These are phyloP conservation scores for Nymphalis polychloros DNA, from an alignment of 2,888 invertebrate species.

Conservation along the genomic window DNA sequence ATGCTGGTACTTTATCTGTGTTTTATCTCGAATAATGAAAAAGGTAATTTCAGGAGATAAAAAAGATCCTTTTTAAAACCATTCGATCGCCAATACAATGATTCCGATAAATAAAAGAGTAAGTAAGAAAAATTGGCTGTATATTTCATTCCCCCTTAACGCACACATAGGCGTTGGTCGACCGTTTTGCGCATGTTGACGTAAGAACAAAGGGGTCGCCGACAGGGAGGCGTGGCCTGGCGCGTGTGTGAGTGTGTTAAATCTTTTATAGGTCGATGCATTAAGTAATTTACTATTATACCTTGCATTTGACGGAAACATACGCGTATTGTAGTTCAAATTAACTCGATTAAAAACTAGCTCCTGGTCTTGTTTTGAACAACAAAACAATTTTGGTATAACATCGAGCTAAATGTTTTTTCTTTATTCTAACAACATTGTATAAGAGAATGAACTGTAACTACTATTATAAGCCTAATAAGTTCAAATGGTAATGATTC, in stretches of 20 bases:
- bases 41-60: constrained; percentile 28
- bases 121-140: constrained; percentile 68
- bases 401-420: too few species aligned
- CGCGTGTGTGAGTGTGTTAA: constrained; percentile 58
- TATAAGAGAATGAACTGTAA: too few species aligned
- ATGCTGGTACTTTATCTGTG: constrained; percentile 35
- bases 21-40: constrained; percentile 22
- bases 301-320: constrained; percentile 70
- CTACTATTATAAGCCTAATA: too few species aligned
- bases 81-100: constrained; percentile 45
- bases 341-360: constrained; percentile 1
- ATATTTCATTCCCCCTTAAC: constrained; percentile 64
- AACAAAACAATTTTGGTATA: background rate
- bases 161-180: constrained; percentile 44
- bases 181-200: constrained; percentile 58
- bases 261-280: constrained; percentile 81
- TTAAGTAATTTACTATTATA: constrained; percentile 80
- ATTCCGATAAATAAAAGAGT: constrained; percentile 55
- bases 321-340: constrained; percentile 20
- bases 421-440: too few species aligned
- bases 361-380: background rate
- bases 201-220: constrained; percentile 64
- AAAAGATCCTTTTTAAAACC: constrained; percentile 37
- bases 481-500: too few species aligned
- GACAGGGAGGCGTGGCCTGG: constrained; percentile 57